Base-by-base conservation (phyloP, 2,888 invertebrate genomes). In the Polydrusus tereticollis region DNA sequence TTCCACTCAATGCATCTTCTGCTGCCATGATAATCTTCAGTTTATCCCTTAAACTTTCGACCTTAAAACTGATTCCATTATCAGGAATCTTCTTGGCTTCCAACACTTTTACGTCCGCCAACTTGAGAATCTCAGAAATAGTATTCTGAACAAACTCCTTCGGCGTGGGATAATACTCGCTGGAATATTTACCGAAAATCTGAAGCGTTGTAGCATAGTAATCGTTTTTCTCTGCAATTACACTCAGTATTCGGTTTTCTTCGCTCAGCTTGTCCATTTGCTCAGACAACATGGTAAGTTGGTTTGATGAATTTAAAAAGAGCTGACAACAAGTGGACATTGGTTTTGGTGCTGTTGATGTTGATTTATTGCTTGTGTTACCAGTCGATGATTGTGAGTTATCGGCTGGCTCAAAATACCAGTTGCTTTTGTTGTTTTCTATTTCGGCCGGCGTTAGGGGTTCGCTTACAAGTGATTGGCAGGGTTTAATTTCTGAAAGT, bases 1-100 rank as follows among this genome's bases (percentile, higher is more conserved):
- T 62, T 7, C 69, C 66, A 16, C 50, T 16, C 45, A 73, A 50
- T 21, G 16, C 23, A 12, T 38, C 45, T 20, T 59, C 29, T 6
- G 69, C 58, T 20, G 69, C 73, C n/a, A 69, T 7, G 38, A 73
- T 70, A 6, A 73, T 23, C 0, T 47, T 60, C 12, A 73, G 29
- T 62, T 73, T 73, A 63, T 73, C 69, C n/a, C 16, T 38, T 8
- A 70, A 20, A 1, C 12, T 62, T 26, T 57, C 47, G 12, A 73
- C 60, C 14, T 18, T 69, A 41, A 73, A 73, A 33, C 55, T 69
- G 10, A 73, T 52, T 5, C 60, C 69, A 45, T 66, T 43, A 16
- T 67, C 63, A 8, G 69, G 62, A 16, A 69, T 47, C 8, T 14
- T 41, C 29, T 66, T 68, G 4, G 68, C 73, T 29, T 55, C 62